Conservation (phyloP, 1,140 invertebrate species). For the Xylocopa sonorina region DNA sequence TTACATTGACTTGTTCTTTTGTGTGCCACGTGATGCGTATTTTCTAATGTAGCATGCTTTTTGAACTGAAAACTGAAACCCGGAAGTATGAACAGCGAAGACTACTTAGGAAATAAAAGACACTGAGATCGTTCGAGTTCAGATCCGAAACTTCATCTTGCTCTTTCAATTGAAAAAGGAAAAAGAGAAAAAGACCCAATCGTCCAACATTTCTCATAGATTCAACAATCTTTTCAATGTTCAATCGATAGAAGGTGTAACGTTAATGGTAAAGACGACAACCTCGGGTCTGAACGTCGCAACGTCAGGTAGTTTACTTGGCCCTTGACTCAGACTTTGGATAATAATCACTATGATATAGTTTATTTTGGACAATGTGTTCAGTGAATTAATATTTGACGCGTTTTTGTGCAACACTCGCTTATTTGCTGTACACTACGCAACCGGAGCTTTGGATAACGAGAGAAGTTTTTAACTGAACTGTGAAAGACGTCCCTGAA, state of each 20-base stretch:
- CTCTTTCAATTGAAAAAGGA: neutral
- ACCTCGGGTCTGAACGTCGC: constrained; percentile 46
- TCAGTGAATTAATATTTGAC: constrained; percentile 51
- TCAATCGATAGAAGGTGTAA: neutral
- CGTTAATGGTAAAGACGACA: neutral
- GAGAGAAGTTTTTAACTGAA: constrained; percentile 53
- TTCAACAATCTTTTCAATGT: too few relatives aligned
- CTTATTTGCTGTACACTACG: constrained; percentile 81
- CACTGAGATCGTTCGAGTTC: constrained; percentile 43
- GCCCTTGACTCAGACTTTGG: constrained; percentile 36
- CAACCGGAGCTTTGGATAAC: constrained; percentile 75
- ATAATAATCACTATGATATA: constrained; percentile 50
- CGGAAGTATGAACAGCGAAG: constrained; percentile 53
- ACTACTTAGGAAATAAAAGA: constrained; percentile 50
- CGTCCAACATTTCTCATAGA: too few relatives aligned
- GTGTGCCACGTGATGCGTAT: constrained; percentile 70
- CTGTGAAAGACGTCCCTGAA: constrained; percentile 46
- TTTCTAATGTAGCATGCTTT: constrained; percentile 70
- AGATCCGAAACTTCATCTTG: constrained; percentile 37
- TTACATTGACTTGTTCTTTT: constrained; percentile 69
- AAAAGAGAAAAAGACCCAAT: too few relatives aligned
- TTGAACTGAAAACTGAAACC: constrained; percentile 54
- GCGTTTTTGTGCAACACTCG: constrained; percentile 74
- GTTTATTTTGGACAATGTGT: constrained; percentile 48
- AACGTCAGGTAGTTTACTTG: constrained; percentile 59